A percentile compares a stretch with the other conserved stretches of the same genome.
Conservation (phyloP, 2,888 invertebrate species). For the Mechanitis messenoides region DNA sequence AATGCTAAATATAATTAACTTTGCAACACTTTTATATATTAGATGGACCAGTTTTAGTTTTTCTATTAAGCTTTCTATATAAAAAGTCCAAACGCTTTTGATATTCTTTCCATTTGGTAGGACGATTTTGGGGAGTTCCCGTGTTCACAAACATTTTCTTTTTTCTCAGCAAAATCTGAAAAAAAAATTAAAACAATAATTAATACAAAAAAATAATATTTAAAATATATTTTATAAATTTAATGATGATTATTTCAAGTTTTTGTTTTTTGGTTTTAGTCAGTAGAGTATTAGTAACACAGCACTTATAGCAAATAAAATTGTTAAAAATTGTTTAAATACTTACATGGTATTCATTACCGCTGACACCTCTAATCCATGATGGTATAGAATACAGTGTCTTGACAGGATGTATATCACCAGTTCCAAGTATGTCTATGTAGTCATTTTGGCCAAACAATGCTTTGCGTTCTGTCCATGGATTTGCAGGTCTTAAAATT, state of each 20-base stretch:
- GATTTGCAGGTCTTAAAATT: constrained; percentile 79
- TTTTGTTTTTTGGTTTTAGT: too few species aligned
- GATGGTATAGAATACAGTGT: constrained; percentile 89
- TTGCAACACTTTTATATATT: constrained; percentile 29
- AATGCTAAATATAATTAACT: constrained; percentile 8
- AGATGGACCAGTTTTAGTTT: constrained; percentile 82
- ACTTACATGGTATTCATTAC: constrained; percentile 86
- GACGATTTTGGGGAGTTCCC: constrained; percentile 77
- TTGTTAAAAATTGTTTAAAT: neutral
- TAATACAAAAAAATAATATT: too few species aligned
- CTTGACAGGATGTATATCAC: constrained; percentile 86
- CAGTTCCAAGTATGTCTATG: constrained; percentile 95
- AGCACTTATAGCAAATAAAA: too few species aligned
- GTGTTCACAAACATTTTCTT: constrained; percentile 79
- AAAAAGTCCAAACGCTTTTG: constrained; percentile 84
- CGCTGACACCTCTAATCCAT: constrained; percentile 93
- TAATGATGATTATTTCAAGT: too few species aligned
- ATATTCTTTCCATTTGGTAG: constrained; percentile 87
- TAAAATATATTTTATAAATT: too few species aligned
- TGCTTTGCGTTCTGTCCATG: constrained; percentile 86
- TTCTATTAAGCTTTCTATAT: constrained; percentile 86
- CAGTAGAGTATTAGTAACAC: neutral
- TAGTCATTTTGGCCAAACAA: constrained; percentile 97
- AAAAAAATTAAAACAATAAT: constrained; percentile 17
- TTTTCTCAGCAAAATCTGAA: constrained; percentile 80